Conservation (phyloP, 2,888 invertebrate species). For the Cancer borealis region DNA sequence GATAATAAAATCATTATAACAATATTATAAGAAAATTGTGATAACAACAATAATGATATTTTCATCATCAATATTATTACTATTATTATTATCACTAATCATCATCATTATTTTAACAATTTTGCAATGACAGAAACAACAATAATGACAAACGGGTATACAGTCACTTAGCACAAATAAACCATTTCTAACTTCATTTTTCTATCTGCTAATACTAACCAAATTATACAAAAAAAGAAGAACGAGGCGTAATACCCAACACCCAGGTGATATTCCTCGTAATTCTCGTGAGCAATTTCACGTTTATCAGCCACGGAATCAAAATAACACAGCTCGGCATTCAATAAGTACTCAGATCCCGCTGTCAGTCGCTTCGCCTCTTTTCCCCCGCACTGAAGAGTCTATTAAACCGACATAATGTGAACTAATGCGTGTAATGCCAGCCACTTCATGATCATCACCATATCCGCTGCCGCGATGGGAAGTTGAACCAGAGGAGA, state of each 20-base stretch:
- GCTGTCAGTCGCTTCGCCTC: neutral
- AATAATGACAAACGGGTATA: neutral
- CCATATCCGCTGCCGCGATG: neutral
- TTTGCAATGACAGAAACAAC: neutral
- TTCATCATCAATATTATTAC: neutral
- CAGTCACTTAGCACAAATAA: neutral
- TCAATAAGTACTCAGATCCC: neutral
- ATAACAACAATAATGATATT: too few relatives aligned
- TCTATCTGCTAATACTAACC: neutral
- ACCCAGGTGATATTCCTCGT: neutral
- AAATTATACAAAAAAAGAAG: neutral
- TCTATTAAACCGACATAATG: slow-evolving; percentile 8
- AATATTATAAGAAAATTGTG: too few relatives aligned
- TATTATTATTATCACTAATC: neutral
- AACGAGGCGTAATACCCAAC: neutral
- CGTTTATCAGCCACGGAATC: neutral
- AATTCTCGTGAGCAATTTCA: neutral
- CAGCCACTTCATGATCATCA: neutral
- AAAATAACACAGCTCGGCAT: neutral
- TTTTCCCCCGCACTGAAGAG: neutral
- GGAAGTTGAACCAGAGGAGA: neutral
- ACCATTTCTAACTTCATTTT: neutral
- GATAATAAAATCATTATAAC: too few relatives aligned
- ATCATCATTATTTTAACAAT: neutral
- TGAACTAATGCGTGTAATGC: slow-evolving; percentile 3